A percentile compares a stretch with the other conserved stretches of the same genome.
Evolutionary conservation across 2,113 vertebrate species (phyloP).

Genomic region (Gymnobelideus leadbeateri): DNA sequence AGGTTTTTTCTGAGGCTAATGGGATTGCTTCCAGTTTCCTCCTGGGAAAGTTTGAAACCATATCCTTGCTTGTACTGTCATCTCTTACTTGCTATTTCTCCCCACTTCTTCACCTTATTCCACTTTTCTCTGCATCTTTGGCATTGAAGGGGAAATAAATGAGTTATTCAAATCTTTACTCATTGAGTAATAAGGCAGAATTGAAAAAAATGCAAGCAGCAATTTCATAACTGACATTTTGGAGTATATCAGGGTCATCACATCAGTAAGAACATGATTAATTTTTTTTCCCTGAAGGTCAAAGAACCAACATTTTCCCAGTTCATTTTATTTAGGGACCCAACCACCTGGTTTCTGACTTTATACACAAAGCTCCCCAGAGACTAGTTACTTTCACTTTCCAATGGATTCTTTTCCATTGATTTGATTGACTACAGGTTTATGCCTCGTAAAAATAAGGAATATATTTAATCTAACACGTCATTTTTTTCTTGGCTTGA

Average conservation of each 20-base stretch:
- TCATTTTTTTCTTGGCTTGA: constrained; percentile 37
- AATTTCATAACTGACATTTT: constrained; percentile 72
- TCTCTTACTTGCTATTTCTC: not conserved
- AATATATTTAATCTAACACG: not conserved
- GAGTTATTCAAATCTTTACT: constrained; percentile 54
- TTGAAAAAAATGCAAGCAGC: constrained; percentile 23
- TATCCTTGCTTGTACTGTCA: not conserved
- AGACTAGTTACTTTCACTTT: constrained; percentile 17
- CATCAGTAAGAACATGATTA: constrained; percentile 60
- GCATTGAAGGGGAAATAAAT: not conserved
- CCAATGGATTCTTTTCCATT: not conserved
- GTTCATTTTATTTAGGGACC: constrained; percentile 44
- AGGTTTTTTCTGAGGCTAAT: not conserved
- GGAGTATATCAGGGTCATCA: constrained; percentile 52
- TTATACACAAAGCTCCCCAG: not conserved
- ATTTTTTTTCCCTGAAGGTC: constrained; percentile 69
- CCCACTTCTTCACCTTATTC: not conserved
- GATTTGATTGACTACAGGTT: not conserved
- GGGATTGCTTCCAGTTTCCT: not conserved
- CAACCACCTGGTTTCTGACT: constrained; percentile 49
- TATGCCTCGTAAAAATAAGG: constrained; percentile 7
- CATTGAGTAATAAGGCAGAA: constrained; percentile 25
- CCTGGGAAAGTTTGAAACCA: not conserved
- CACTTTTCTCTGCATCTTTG: constrained; percentile 25
- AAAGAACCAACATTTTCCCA: constrained; percentile 52